These are phyloP conservation scores for Lacerta bilineata DNA, from an alignment of 2,797 vertebrate genomes.

Conservation along the genomic window DNA sequence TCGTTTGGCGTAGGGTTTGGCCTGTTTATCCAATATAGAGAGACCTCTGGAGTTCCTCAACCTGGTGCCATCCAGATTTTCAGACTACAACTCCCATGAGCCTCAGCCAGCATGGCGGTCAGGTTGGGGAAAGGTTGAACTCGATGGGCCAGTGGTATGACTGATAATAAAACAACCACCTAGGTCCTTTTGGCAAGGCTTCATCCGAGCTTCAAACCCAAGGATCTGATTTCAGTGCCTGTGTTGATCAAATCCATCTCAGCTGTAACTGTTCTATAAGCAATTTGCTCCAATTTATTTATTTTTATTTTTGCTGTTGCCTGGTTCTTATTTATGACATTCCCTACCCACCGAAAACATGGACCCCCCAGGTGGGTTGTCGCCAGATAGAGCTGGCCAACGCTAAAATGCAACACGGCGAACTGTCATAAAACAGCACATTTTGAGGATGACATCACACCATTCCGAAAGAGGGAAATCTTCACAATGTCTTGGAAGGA, in stretches of 20 bases:
- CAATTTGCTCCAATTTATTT: not conserved
- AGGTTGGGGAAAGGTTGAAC: too few species aligned
- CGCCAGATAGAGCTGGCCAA: not conserved
- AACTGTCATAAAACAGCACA: not conserved
- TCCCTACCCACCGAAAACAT: not conserved
- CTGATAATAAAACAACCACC: too few species aligned
- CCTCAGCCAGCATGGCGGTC: too few species aligned
- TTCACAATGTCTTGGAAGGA: constrained; percentile 13
- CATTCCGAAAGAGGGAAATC: constrained; percentile 16
- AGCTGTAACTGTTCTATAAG: not conserved
- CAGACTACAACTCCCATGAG: too few species aligned
- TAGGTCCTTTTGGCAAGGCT: too few species aligned
- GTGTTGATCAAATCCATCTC: not conserved
- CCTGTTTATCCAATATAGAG: too few species aligned
- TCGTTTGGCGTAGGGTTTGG: too few species aligned
- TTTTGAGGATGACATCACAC: constrained; percentile 23
- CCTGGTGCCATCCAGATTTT: too few species aligned
- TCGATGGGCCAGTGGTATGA: too few species aligned
- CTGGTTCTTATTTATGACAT: not conserved
- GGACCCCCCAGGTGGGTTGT: not conserved
- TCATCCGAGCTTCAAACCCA: not conserved
- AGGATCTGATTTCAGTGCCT: not conserved
- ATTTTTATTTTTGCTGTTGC: too few species aligned
- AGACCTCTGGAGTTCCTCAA: too few species aligned
- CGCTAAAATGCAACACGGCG: not conserved